Evolutionary conservation across 1,140 invertebrate species (phyloP).

Genomic region (Drosophila paulistorum): DNA sequence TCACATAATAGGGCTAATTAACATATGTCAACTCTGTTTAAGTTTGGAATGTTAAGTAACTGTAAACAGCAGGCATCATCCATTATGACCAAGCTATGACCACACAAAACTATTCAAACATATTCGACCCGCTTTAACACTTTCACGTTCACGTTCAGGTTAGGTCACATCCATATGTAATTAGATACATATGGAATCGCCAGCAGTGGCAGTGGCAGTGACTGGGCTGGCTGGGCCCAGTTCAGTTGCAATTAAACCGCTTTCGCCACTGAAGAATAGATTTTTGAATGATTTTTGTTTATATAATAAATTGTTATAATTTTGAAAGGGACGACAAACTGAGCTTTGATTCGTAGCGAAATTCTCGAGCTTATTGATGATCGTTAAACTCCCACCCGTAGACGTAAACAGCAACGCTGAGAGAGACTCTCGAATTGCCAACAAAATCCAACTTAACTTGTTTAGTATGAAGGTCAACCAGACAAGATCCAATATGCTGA

Average conservation of each 20-base stretch:
- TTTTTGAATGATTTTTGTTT: no score
- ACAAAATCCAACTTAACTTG: constrained; percentile 47
- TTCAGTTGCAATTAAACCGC: no score
- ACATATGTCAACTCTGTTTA: not conserved
- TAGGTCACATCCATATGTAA: constrained; percentile 22
- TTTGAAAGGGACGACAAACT: no score
- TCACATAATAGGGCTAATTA: constrained; percentile 9
- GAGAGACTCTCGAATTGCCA: not conserved
- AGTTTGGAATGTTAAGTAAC: constrained; percentile 23
- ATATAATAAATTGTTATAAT: no score
- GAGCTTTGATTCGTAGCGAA: not conserved
- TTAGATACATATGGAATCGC: constrained; percentile 23
- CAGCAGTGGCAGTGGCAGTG: not conserved
- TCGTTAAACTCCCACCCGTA: not conserved
- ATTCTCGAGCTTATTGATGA: not conserved
- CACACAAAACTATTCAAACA: not conserved
- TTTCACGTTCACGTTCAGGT: constrained; percentile 20
- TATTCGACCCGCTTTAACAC: constrained; percentile 7
- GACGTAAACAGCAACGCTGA: not conserved
- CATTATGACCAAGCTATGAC: not conserved
- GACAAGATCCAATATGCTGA: constrained; percentile 15
- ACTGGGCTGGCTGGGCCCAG: not conserved
- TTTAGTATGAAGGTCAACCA: constrained; percentile 49
- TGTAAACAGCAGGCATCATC: not conserved
- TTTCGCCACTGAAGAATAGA: no score